phyloP scores from a whole-genome alignment of 1,140 invertebrate species.

The Drosophila ananassae region DNA sequence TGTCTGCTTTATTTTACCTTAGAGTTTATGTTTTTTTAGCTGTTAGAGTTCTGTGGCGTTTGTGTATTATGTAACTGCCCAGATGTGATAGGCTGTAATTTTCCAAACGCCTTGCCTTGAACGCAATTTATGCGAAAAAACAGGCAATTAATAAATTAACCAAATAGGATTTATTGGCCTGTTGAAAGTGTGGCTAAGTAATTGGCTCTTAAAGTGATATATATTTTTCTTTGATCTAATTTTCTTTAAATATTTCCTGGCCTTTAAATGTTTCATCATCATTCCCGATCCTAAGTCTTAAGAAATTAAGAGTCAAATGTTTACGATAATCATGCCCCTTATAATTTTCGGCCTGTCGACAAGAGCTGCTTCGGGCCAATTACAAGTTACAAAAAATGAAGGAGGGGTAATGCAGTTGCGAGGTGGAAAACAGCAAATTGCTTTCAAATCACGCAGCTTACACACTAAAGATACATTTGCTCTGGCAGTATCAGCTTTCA shows the following conservation, averaged over 20 bases:
- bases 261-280: not conserved
- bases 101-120: constrained; percentile 52
- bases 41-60: constrained; percentile 53
- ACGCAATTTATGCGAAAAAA: constrained; percentile 55
- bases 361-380: constrained; percentile 31
- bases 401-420: constrained; percentile 14
- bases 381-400: constrained; percentile 21
- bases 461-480: constrained; percentile 35
- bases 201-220: constrained; percentile 25
- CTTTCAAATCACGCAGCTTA: constrained; percentile 68
- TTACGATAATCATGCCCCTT: constrained; percentile 40
- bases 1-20: constrained; percentile 30
- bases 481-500: constrained; percentile 28
- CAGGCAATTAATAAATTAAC: constrained; percentile 71
- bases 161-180: constrained; percentile 55
- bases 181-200: constrained; percentile 38
- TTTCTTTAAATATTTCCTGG: not conserved
- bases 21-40: constrained; percentile 41
- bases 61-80: constrained; percentile 57
- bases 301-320: constrained; percentile 24
- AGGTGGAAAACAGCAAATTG: constrained; percentile 61
- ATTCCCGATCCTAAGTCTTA: not conserved
- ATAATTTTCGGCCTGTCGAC: constrained; percentile 35
- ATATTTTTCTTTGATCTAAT: constrained; percentile 21
- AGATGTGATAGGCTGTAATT: constrained; percentile 43